Percentiles rank a stretch among this genome's conserved stretches.
phyloP scores from a whole-genome alignment of 1,140 invertebrate genomes.

The Drosophila subpulchrella region DNA sequence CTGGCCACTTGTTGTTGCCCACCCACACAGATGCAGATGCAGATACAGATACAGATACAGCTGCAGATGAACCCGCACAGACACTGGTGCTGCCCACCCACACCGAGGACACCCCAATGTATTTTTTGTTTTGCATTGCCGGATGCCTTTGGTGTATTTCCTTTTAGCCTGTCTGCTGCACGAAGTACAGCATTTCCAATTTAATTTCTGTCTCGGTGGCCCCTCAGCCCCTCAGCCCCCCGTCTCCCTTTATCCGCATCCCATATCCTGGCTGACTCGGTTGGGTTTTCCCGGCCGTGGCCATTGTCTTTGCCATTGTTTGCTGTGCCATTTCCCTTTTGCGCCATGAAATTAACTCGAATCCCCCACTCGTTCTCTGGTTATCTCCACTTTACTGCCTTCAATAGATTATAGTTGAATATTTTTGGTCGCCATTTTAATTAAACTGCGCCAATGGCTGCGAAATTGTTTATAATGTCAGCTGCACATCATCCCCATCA shows the following conservation, averaged over 20 bases:
- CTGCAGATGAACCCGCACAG: background rate
- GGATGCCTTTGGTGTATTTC: constrained; percentile 76
- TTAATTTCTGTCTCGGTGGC: constrained; percentile 74
- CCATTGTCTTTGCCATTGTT: constrained; percentile 79
- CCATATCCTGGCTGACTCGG: constrained; percentile 23
- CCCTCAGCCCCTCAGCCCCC: background rate
- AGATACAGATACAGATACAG: background rate
- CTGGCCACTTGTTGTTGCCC: constrained; percentile 76
- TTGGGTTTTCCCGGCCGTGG: constrained; percentile 52
- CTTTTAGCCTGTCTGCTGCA: constrained; percentile 69
- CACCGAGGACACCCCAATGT: background rate
- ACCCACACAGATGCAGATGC: constrained; percentile 5
- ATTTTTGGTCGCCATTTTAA: constrained; percentile 70
- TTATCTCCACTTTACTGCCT: background rate
- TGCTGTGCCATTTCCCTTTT: constrained; percentile 76
- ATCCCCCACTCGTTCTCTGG: constrained; percentile 2
- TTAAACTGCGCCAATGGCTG: constrained; percentile 63
- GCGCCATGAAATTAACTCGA: constrained; percentile 73
- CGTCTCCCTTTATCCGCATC: constrained; percentile 1
- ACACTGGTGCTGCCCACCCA: too few relatives aligned
- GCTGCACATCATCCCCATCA: constrained; percentile 28
- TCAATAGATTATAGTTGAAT: constrained; percentile 68
- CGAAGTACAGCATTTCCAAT: constrained; percentile 75
- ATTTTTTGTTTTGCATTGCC: constrained; percentile 52
- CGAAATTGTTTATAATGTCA: constrained; percentile 69